phyloP scores from a whole-genome alignment of 2,797 vertebrate species.

The Eurystomus glaucurus region DNA sequence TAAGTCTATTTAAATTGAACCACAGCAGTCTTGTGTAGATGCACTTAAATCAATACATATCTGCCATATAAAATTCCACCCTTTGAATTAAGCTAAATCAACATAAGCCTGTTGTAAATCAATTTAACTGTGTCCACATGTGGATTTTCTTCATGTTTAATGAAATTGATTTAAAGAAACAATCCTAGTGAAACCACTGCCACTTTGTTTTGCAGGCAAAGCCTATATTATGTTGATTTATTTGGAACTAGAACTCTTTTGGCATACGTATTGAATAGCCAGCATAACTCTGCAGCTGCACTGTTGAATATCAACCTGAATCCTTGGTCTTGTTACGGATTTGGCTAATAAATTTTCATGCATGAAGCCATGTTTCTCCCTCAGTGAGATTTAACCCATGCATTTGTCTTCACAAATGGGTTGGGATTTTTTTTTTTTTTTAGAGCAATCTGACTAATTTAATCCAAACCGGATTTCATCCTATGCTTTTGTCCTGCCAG shows the following conservation, averaged over 20 bases:
- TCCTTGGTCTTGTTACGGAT: neutral
- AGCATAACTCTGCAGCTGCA: neutral
- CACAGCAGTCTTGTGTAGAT: neutral
- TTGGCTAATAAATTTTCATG: neutral
- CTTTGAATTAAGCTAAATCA: constrained; percentile 11
- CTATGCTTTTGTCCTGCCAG: neutral
- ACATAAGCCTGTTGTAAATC: neutral
- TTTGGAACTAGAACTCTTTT: neutral
- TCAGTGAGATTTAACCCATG: neutral
- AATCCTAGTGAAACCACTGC: neutral
- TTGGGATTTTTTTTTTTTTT: neutral
- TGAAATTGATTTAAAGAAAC: constrained; percentile 7
- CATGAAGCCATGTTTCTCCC: neutral
- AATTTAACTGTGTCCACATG: neutral
- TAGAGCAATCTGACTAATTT: neutral
- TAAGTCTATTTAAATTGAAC: neutral
- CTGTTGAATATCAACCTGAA: constrained; percentile 1
- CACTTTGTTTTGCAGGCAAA: neutral
- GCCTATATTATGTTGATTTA: neutral
- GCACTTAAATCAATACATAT: neutral
- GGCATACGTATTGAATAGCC: neutral
- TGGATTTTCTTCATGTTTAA: constrained; percentile 12
- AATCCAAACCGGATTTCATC: neutral
- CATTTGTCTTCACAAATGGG: neutral
- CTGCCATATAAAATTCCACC: neutral